phyloP scores from a whole-genome alignment of 2,113 vertebrate species.

The Microtus oregoni region DNA sequence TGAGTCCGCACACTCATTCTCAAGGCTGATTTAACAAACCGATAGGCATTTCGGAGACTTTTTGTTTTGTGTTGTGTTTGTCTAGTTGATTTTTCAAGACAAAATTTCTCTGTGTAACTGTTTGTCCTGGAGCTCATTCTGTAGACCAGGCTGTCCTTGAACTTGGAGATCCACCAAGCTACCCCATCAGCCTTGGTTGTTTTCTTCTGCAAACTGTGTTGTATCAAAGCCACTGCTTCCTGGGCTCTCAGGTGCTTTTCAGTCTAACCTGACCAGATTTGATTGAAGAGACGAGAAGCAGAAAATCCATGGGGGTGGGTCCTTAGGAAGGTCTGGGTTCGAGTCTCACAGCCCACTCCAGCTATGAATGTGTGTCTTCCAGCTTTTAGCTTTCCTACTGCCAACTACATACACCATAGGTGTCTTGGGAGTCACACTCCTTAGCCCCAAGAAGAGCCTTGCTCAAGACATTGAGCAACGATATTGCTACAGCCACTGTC shows the following conservation, averaged over 20 bases:
- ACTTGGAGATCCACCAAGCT: background rate
- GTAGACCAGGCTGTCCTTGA: background rate
- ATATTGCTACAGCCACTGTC: background rate
- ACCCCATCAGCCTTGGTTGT: too few relatives aligned
- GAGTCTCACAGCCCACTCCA: background rate
- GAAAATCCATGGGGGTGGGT: background rate
- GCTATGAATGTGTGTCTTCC: background rate
- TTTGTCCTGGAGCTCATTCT: background rate
- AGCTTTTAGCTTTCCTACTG: background rate
- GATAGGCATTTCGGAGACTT: background rate
- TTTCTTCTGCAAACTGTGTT: too few relatives aligned
- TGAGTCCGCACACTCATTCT: background rate
- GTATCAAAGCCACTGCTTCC: rapidly evolving
- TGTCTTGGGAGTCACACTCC: background rate
- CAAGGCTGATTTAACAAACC: rapidly evolving
- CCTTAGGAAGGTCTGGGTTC: background rate
- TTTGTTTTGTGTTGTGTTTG: background rate
- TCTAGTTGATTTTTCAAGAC: background rate
- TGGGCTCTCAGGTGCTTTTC: background rate
- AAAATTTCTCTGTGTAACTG: background rate
- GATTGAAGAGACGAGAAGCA: background rate
- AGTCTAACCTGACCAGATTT: background rate
- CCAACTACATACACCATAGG: background rate
- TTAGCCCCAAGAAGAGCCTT: background rate
- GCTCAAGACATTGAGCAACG: background rate